Percentiles rank a stretch among this genome's conserved stretches.
Conservation (phyloP, 2,888 invertebrate species). For the Pachycephus smyrnensis region DNA sequence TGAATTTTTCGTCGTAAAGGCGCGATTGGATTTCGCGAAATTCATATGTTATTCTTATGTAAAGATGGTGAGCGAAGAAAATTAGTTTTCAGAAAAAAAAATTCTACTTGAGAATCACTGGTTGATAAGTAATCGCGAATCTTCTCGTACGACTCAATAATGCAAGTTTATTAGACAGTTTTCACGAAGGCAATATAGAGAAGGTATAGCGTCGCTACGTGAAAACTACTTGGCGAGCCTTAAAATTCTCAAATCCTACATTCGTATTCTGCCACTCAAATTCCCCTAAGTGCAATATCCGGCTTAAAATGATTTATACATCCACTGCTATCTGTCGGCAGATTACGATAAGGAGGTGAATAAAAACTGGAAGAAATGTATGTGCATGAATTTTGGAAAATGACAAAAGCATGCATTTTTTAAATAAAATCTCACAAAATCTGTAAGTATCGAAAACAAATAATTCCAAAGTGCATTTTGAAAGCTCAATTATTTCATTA, state of each 20-base stretch:
- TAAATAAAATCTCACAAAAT: not conserved
- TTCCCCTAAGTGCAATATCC: not conserved
- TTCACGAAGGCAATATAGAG: not conserved
- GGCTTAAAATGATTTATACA: not conserved
- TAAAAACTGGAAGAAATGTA: not conserved
- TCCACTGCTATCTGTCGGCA: not conserved
- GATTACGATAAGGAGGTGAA: not conserved
- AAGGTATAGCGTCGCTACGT: not conserved
- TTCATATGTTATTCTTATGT: not conserved
- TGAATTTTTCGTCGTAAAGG: not conserved
- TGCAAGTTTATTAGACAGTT: not conserved
- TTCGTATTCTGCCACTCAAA: not conserved
- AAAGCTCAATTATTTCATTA: not conserved
- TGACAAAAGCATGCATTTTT: not conserved
- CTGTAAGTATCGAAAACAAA: not conserved
- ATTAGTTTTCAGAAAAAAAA: not conserved
- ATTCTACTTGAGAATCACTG: not conserved
- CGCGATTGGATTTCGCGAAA: not conserved
- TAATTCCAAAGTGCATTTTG: too few species aligned
- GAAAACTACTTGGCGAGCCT: not conserved
- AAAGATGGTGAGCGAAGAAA: not conserved
- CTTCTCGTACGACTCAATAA: not conserved
- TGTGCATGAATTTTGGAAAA: not conserved
- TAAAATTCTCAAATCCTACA: not conserved
- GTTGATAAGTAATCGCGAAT: not conserved